Evolutionary conservation across 2,888 invertebrate species (phyloP).

Genomic region (Drosophila neoperkinsi): DNA sequence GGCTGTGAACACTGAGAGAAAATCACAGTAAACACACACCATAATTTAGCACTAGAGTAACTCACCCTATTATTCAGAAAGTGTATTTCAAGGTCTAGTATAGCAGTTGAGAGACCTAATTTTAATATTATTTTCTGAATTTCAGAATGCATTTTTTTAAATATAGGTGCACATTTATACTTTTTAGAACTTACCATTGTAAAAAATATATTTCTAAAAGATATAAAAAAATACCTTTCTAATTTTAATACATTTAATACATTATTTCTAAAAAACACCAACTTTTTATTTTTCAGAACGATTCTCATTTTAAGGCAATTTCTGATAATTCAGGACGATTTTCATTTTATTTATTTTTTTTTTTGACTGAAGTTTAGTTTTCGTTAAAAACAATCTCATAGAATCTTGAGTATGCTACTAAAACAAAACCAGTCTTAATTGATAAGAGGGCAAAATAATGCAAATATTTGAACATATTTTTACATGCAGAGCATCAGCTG

Average conservation of each 20-base stretch:
- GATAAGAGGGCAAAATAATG: background rate
- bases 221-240: background rate
- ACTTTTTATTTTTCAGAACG: background rate
- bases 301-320: background rate
- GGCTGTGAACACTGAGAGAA: slow-evolving; percentile 37
- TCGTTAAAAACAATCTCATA: background rate
- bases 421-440: background rate
- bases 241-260: background rate
- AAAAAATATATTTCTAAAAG: background rate
- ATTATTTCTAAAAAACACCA: background rate
- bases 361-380: background rate
- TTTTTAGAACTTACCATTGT: background rate
- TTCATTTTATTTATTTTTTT: background rate
- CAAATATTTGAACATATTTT: background rate
- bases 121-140: background rate
- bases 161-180: background rate
- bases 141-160: background rate
- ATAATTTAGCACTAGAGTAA: background rate
- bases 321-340: background rate
- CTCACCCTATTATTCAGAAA: background rate
- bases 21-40: background rate
- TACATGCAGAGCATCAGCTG: background rate
- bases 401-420: background rate
- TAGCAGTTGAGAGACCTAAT: background rate
- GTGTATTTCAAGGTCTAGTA: background rate